Base-by-base conservation (phyloP, 2,797 vertebrate species). In the Danio albolineatus region DNA sequence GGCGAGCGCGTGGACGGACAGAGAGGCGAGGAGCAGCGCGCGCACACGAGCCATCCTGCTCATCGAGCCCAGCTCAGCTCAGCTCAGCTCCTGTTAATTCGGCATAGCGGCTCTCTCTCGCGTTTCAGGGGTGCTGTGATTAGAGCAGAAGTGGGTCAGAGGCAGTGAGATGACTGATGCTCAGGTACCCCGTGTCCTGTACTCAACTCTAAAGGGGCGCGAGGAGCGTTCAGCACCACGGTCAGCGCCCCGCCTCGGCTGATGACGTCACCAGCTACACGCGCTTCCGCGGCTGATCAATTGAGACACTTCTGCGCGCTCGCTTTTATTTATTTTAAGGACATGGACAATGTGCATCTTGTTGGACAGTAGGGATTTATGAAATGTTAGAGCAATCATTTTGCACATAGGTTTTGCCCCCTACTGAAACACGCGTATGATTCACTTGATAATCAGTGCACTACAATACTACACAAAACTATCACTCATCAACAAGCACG, bases 241-340 rank as follows among this genome's bases (percentile, higher is more conserved):
- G 90, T 92, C 93, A 93, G 92, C 91, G 92, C 91, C 92, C 92
- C 91, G 89, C 94, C 92, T 87, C 82, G 78, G 71, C 36, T 56
- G 60, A 67, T 94, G 92, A 94, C 93, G 92, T 94, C 93, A 94
- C 83, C 0, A 2, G 75, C 85, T 82, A 82, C 91, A 84, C 67
- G 87, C 73, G 51, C 41, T 44, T 36, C 51, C 48, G 44, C 51
- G 19, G 28, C 28, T 28, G 3, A 28, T 28, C n/a, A n/a, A n/a
- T n/a, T 28, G 28, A 28, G 3, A 28, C 28, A 39, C 16, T 13
- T 67, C 51, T 17, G 28, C 16, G 2, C 19, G 19, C 48, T 41
- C 61, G 28, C 17, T 5, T 76, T 17, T 8, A 17, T 17, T 14
- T 28, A 10, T 48, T 65, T 43, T 76, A 9, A 17, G n/a, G 49